phyloP scores from a whole-genome alignment of 2,888 invertebrate species.

The Ophion ventricosus region DNA sequence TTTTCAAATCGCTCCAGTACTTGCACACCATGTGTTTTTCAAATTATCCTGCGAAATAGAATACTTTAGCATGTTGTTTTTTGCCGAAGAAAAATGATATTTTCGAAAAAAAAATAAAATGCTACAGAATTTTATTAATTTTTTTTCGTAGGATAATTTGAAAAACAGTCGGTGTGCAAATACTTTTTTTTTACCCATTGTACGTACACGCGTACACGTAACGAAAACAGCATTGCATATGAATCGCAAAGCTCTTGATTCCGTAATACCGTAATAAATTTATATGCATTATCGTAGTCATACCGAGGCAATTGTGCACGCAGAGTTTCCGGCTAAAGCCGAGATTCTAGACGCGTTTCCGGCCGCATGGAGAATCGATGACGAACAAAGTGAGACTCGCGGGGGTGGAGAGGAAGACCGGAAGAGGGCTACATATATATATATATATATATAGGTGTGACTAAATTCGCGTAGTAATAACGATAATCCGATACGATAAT shows the following conservation, averaged over 20 bases:
- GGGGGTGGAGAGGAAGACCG: not conserved
- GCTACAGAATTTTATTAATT: no score
- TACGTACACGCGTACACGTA: not conserved
- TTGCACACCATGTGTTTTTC: no score
- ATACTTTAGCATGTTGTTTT: no score
- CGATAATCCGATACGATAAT: not conserved
- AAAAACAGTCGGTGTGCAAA: no score
- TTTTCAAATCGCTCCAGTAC: no score
- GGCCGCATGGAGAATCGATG: constrained; percentile 1
- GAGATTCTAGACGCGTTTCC: constrained; percentile 5
- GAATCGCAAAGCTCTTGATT: constrained; percentile 24
- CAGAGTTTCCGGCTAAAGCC: constrained; percentile 46
- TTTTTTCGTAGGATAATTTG: no score
- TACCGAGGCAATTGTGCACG: constrained; percentile 51
- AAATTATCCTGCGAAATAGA: no score
- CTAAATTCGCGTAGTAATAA: not conserved
- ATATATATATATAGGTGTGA: not conserved
- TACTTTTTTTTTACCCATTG: no score
- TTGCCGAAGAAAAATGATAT: no score
- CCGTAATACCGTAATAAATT: constrained; percentile 76
- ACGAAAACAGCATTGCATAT: constrained; percentile 36
- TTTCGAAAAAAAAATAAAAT: no score
- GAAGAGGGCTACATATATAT: not conserved
- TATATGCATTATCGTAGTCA: constrained; percentile 74
- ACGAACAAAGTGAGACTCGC: constrained; percentile 6